These are phyloP conservation scores for Drosophila quinaria DNA, from an alignment of 2,888 invertebrate genomes.

Conservation along the genomic window DNA sequence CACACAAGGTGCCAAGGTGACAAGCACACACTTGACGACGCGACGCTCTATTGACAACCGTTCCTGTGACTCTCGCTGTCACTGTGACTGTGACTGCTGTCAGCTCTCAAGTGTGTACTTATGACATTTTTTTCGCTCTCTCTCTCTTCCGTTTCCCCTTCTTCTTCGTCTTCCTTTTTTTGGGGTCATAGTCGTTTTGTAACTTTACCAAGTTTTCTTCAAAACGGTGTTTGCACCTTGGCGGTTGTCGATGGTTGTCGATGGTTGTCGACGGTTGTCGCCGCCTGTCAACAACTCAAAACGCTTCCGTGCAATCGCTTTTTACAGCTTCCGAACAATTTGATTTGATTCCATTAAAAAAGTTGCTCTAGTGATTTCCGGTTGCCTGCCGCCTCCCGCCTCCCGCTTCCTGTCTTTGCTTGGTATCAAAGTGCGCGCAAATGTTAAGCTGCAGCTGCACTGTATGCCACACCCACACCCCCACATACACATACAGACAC, in stretches of 20 bases:
- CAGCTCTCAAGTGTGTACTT: conserved; percentile 75
- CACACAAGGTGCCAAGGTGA: conserved; percentile 28
- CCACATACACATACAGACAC: not conserved
- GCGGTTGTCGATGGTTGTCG: conserved; percentile 52
- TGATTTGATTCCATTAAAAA: conserved; percentile 82
- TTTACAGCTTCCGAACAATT: conserved; percentile 82
- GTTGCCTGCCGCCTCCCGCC: conserved; percentile 15
- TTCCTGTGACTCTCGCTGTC: conserved; percentile 49
- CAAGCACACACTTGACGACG: conserved; percentile 69
- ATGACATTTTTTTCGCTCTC: conserved; percentile 45
- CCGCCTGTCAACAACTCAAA: conserved; percentile 78
- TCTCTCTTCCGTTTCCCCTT: conserved; percentile 9
- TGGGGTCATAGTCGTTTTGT: conserved; percentile 57
- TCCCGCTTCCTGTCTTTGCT: conserved; percentile 7
- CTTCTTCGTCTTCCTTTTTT: conserved; percentile 34
- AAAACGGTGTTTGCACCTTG: conserved; percentile 73
- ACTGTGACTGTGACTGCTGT: conserved; percentile 55
- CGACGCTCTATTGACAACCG: conserved; percentile 67
- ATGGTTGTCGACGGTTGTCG: conserved; percentile 46
- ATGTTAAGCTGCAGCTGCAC: conserved; percentile 60
- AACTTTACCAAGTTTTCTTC: conserved; percentile 72
- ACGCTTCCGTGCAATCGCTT: conserved; percentile 83
- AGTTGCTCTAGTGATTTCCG: conserved; percentile 81
- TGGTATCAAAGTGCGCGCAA: conserved; percentile 29
- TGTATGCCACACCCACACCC: conserved; percentile 24